Percentiles rank a stretch among this genome's conserved stretches.
Conservation (phyloP, 2,888 invertebrate species). For the Crioceris asparagi region DNA sequence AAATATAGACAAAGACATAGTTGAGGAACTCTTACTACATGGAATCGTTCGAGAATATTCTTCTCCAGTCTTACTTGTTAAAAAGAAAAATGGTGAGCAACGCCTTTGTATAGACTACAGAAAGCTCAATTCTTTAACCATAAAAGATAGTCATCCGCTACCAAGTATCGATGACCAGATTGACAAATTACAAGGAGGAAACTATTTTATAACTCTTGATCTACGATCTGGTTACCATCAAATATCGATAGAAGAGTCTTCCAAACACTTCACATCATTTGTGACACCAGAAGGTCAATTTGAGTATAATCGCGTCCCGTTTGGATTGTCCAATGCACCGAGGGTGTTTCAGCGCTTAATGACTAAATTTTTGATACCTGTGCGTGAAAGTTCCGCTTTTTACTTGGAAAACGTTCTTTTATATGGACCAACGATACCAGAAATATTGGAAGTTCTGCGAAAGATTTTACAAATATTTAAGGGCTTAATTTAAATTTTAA, state of each 20-base stretch:
- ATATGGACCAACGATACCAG: too few species aligned
- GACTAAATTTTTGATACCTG: too few species aligned
- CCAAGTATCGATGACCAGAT: conserved; percentile 14
- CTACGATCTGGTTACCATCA: conserved; percentile 17
- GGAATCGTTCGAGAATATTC: conserved; percentile 9
- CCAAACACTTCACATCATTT: conserved; percentile 14
- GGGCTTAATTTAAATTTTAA: too few species aligned
- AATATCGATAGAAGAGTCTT: conserved; percentile 12
- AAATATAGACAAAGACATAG: conserved; percentile 5
- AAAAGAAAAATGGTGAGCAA: conserved; percentile 15
- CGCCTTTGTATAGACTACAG: conserved; percentile 1
- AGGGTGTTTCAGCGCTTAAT: too few species aligned
- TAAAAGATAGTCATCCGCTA: neutral
- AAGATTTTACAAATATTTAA: too few species aligned
- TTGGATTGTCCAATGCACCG: too few species aligned
- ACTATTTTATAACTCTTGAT: conserved; percentile 17
- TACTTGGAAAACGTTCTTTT: too few species aligned
- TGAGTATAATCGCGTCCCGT: conserved; percentile 15
- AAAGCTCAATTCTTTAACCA: neutral
- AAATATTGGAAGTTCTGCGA: too few species aligned
- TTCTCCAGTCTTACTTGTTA: conserved; percentile 13
- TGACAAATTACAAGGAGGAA: conserved; percentile 12
- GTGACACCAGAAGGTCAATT: conserved; percentile 16
- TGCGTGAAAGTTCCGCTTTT: too few species aligned
- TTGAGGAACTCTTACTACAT: conserved; percentile 7